Evolutionary conservation across 2,888 invertebrate species (phyloP), one percentile per base, ranked within the genome.

Genomic region (Heliconius charithonia): DNA sequence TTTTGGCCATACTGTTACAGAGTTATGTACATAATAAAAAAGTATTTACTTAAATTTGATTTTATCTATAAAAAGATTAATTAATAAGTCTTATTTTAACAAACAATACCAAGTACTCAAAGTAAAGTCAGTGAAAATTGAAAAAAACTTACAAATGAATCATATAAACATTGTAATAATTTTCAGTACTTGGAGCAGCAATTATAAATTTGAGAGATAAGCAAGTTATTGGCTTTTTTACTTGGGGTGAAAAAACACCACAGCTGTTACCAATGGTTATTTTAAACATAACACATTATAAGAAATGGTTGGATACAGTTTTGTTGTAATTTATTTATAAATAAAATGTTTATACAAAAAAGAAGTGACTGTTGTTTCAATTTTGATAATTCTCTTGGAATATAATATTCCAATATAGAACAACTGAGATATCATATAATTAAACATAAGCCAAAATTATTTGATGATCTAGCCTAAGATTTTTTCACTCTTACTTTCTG

Each of bases 191-290:
- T 73, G 92, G 92, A 29, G 89, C 91, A 6, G 81, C 88, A 25
- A 88, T 91, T 2, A 81, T 88, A 59, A 69, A 92, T 37, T 80
- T 84, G 6, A 79, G 85, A 32, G 81, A 87, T 32, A 83, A 86
- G 0, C 82, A 85, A 66, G 80, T 88, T 29, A 80, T 88, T 32
- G 92, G 92, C 41, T 85, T 90, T 77, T 89, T 89, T 83, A 87
- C 91, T 3, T 93, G 92, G 92, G 93, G 92, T 1, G 91, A 92
- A 73, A 79, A 79, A 59, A 85, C 86, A 73, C 86, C 86, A 73
- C 85, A 81, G 75, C 84, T 83, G 12, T 82, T 87, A 1, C 91
- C 92, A 1, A 86, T 89, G 62, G 85, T 92, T 29, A 85, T 89
- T 67, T 79, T 91, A 70, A 85, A 89, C 67, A 73, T 92, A 72